Base-by-base conservation (phyloP, 2,797 vertebrate species). In the Huso huso region DNA sequence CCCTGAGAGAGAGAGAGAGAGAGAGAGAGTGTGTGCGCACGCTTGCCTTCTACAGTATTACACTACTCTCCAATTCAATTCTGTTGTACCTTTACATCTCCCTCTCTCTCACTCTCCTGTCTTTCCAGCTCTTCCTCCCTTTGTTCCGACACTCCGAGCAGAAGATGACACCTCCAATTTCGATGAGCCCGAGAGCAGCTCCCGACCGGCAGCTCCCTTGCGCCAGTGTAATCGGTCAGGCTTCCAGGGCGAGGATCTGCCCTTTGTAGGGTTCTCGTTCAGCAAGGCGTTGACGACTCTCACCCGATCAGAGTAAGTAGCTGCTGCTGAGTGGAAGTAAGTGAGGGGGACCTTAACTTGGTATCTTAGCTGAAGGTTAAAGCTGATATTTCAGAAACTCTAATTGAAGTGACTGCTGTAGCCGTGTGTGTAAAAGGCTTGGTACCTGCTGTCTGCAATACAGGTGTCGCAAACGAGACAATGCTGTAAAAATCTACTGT, bases 121-220 rank as follows among this genome's bases (percentile, higher is more conserved):
- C 81, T 78, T 78, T 83, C 82, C 91, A 99, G 97, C 89, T 86
- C 93, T 95, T 88, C 97, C 97, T 81, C 97, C 95, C 80, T 98
- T 98, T 86, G 93, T 99, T 89, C 96, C 97, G 84, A 90, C 92
- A 68, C 90, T 99, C 85, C 90, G 91, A 74, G 90, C 92, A 79
- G 95, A 98, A 77, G 96, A 99, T 98, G 97, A 99, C 92, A 95
- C 93, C 89, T 99, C 95, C 87, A 96, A 98, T 98, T 99, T 98
- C 84, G 95, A 98, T 92, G 96, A 96, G 89, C 92, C 91, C 80
- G 94, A 94, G 91, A 90, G 93, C 92, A 93, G 93, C 90, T 90
- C 86, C 80, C 86, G 88, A 88, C 87, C 88, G 87, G 86, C 89
- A 82, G 86, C 93, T 88, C 88, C 92, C 91, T 83, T 83, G 77